Percentiles rank a stretch among this genome's conserved stretches.
Evolutionary conservation across 2,113 vertebrate genomes (phyloP).

Genomic region (Trogon surrucura): DNA sequence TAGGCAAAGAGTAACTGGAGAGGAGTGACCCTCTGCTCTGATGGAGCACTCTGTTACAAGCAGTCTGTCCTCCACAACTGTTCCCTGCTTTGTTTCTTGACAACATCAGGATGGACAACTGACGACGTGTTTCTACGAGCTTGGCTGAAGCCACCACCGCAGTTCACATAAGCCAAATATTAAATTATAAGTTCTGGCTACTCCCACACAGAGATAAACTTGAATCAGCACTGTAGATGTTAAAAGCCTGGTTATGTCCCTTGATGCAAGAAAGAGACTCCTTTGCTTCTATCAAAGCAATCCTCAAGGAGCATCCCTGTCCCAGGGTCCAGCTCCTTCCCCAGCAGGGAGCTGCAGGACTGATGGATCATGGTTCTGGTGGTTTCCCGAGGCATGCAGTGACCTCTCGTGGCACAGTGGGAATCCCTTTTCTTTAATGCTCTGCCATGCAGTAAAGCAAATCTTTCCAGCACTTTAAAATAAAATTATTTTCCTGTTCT

Average conservation of each 20-base stretch:
- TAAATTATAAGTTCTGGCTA: neutral
- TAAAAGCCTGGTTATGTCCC: neutral
- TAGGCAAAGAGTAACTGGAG: neutral
- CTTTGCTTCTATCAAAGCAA: neutral
- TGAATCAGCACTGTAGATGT: neutral
- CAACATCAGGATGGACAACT: neutral
- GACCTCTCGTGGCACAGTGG: conserved; percentile 13
- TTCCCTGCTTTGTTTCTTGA: neutral
- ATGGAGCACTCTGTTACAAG: neutral
- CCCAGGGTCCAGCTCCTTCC: neutral
- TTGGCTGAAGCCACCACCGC: neutral
- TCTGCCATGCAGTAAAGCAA: neutral
- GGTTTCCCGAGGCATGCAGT: neutral
- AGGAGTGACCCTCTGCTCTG: neutral
- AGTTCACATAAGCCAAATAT: neutral
- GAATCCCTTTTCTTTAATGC: neutral
- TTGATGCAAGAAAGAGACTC: neutral
- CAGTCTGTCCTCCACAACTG: rapidly evolving
- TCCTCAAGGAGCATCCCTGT: neutral
- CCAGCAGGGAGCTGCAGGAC: neutral
- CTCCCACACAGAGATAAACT: neutral
- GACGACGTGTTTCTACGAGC: neutral
- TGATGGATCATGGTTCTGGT: rapidly evolving
- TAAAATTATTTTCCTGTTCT: neutral
- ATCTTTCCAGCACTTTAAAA: neutral